These are phyloP conservation scores for Spatulosminthurus flaviceps DNA, from an alignment of 2,888 invertebrate species.

Conservation along the genomic window DNA sequence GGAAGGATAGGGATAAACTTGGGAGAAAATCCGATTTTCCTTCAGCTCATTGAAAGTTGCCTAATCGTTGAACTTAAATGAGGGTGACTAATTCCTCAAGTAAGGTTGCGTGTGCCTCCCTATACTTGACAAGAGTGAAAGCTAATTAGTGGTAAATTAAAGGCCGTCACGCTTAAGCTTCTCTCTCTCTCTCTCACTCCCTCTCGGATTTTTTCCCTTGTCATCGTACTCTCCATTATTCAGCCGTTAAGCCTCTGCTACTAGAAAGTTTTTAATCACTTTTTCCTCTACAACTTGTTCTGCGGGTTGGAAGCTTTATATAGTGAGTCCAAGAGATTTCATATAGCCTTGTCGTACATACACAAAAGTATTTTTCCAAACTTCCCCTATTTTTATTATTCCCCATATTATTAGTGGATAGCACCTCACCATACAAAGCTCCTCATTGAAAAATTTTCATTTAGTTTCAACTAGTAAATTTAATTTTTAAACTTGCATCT, in stretches of 20 bases:
- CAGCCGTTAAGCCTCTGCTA: not conserved
- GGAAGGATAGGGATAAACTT: slow-evolving; percentile 9
- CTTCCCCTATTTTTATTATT: too few species aligned
- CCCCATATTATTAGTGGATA: too few species aligned
- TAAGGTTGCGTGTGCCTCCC: not conserved
- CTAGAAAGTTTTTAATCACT: slow-evolving; percentile 33
- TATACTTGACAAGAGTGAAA: slow-evolving; percentile 28
- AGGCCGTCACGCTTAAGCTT: slow-evolving; percentile 16
- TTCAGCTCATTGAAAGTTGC: slow-evolving; percentile 7
- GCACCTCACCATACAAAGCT: too few species aligned
- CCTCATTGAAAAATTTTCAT: too few species aligned
- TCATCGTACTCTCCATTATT: slow-evolving; percentile 12
- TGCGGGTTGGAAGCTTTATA: not conserved
- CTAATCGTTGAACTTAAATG: slow-evolving; percentile 13
- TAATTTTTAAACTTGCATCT: too few species aligned
- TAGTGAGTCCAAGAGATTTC: too few species aligned
- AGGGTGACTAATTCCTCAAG: slow-evolving; percentile 12
- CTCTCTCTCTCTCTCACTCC: too few species aligned
- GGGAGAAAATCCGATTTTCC: slow-evolving; percentile 6
- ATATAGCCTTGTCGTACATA: too few species aligned
- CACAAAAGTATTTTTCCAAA: too few species aligned
- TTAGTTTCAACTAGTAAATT: too few species aligned
- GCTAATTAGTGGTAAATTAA: slow-evolving; percentile 41
- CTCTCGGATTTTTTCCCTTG: not conserved
- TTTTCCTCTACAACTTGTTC: not conserved